Evolutionary conservation across 1,140 invertebrate species (phyloP).

Genomic region (Drosophila oshimai): DNA sequence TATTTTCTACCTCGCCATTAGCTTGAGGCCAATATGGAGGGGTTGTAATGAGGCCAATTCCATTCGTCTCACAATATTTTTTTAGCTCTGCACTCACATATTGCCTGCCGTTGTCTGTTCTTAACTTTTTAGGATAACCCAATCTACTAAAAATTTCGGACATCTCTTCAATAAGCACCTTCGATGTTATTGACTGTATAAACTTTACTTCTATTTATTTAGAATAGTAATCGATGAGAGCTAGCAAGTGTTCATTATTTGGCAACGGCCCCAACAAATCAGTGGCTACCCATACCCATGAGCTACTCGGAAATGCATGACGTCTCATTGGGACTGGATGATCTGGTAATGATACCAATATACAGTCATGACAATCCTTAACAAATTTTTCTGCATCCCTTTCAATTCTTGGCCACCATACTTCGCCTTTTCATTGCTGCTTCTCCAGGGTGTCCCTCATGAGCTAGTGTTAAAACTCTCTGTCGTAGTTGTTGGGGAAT

Average conservation of each 20-base stretch:
- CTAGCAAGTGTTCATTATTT: constrained; percentile 54
- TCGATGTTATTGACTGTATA: not conserved
- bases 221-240: constrained; percentile 49
- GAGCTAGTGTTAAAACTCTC: not conserved
- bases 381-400: constrained; percentile 1
- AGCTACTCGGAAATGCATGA: constrained; percentile 35
- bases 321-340: not conserved
- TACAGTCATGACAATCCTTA: not conserved
- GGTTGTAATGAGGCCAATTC: constrained; percentile 58
- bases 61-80: constrained; percentile 14
- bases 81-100: not conserved
- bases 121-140: not conserved
- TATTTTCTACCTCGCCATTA: constrained; percentile 28
- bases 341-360: not conserved
- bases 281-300: constrained; percentile 73
- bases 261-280: constrained; percentile 73
- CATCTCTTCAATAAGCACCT: not conserved
- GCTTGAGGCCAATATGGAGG: not conserved
- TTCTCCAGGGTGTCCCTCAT: constrained; percentile 7
- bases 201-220: constrained; percentile 24
- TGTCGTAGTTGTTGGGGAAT: not conserved
- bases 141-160: not conserved
- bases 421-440: too few species aligned
- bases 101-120: not conserved
- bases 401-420: too few species aligned